A percentile compares a stretch with the other conserved stretches of the same genome.
phyloP scores from a whole-genome alignment of 2,113 vertebrate genomes.

The Caranx melampygus region DNA sequence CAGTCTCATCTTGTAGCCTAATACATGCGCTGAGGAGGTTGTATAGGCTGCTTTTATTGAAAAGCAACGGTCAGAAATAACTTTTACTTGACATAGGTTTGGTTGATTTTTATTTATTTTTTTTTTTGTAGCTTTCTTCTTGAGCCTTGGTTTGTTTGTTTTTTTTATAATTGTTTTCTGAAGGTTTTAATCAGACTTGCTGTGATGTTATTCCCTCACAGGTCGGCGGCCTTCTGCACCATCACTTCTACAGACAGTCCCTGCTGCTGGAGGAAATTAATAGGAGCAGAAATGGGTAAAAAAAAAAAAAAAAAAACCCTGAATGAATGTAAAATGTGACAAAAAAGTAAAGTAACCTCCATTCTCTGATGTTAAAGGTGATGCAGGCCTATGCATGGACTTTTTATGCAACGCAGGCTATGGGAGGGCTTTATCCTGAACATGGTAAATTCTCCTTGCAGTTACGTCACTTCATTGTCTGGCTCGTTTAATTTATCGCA shows the following conservation, averaged over 20 bases:
- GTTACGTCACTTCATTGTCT: neutral
- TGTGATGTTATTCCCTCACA: neutral
- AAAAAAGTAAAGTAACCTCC: neutral
- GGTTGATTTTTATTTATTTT: neutral
- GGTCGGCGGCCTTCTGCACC: constrained; percentile 12
- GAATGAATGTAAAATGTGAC: neutral
- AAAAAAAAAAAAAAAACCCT: neutral
- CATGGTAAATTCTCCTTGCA: neutral
- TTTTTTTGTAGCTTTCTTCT: neutral
- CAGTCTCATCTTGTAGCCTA: too few relatives aligned
- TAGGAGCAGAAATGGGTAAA: neutral
- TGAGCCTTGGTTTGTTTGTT: neutral
- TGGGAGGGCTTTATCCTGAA: neutral
- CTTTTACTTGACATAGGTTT: too few relatives aligned
- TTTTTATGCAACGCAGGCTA: neutral
- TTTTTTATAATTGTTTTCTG: neutral
- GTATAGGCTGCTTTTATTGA: too few relatives aligned
- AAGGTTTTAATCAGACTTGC: neutral
- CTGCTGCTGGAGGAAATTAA: neutral
- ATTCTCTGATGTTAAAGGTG: neutral
- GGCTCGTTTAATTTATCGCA: neutral
- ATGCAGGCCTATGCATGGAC: neutral
- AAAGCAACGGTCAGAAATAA: too few relatives aligned
- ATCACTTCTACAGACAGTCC: neutral
- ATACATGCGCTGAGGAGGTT: too few relatives aligned